Conservation (phyloP, 1,140 invertebrate species). For the Vanessa atalanta region DNA sequence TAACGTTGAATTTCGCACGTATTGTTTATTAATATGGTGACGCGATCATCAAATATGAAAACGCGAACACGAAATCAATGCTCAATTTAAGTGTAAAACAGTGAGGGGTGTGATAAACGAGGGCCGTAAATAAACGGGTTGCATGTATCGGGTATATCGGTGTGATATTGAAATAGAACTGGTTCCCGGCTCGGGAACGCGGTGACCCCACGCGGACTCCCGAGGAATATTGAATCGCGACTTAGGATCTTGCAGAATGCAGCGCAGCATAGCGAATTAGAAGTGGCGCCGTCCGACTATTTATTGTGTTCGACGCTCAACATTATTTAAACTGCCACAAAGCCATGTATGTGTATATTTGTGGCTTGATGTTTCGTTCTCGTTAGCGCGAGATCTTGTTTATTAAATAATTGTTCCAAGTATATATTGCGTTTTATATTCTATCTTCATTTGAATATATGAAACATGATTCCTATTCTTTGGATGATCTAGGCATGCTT, state of each 20-base stretch:
- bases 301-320: conserved; percentile 55
- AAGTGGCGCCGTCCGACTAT: conserved; percentile 63
- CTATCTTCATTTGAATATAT: too few species aligned
- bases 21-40: conserved; percentile 10
- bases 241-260: conserved; percentile 57
- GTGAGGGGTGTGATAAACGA: conserved; percentile 57
- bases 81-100: conserved; percentile 28
- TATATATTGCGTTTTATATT: not conserved
- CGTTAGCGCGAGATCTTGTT: not conserved
- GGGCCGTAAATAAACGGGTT: conserved; percentile 63
- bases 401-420: conserved; percentile 9
- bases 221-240: conserved; percentile 68
- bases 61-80: conserved; percentile 17
- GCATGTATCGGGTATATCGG: conserved; percentile 58
- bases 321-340: conserved; percentile 31
- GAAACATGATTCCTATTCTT: too few species aligned
- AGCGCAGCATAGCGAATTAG: conserved; percentile 67
- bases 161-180: conserved; percentile 79
- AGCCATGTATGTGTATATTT: conserved; percentile 10
- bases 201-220: conserved; percentile 63
- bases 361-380: conserved; percentile 1
- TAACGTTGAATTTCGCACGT: not conserved
- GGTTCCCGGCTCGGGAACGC: conserved; percentile 67
- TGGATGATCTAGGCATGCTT: too few species aligned
- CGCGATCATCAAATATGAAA: conserved; percentile 11